These are phyloP conservation scores for Xiphophorus maculatus DNA, from an alignment of 2,113 vertebrate genomes.

Conservation along the genomic window DNA sequence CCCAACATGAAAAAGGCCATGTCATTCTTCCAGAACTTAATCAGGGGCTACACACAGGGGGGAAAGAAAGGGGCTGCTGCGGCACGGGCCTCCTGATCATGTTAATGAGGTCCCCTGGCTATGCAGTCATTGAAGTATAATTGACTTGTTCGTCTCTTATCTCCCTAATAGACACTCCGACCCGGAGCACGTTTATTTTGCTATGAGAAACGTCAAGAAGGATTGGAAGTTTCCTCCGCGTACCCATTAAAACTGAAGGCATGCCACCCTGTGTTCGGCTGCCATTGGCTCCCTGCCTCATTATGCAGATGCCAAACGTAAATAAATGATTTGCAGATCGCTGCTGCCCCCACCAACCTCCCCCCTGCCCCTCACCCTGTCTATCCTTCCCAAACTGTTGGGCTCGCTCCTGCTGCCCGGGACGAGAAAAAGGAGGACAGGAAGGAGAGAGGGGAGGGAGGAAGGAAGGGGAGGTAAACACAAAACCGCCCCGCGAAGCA, in stretches of 20 bases:
- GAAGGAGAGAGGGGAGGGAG: slow-evolving; percentile 43
- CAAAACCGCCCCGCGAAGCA: slow-evolving; percentile 40
- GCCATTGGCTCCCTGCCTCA: slow-evolving; percentile 88
- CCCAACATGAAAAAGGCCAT: slow-evolving; percentile 78
- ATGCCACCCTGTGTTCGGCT: slow-evolving; percentile 92
- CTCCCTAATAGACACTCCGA: slow-evolving; percentile 98
- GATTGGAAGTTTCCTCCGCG: slow-evolving; percentile 92
- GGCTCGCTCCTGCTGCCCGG: slow-evolving; percentile 32
- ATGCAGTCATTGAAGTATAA: slow-evolving; percentile 99
- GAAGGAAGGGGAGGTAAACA: slow-evolving; percentile 38
- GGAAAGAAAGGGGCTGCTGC: slow-evolving; percentile 85
- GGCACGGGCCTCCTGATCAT: slow-evolving; percentile 92
- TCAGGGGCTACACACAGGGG: slow-evolving; percentile 89
- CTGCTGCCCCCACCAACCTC: slow-evolving; percentile 52
- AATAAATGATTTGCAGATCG: slow-evolving; percentile 85
- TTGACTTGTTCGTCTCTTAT: slow-evolving; percentile 98
- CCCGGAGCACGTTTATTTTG: slow-evolving; percentile 92
- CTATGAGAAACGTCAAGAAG: slow-evolving; percentile 98
- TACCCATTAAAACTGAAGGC: slow-evolving; percentile 97
- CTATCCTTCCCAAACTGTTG: slow-evolving; percentile 50
- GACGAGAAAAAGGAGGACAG: slow-evolving; percentile 53
- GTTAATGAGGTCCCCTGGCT: slow-evolving; percentile 99
- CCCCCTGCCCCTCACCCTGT: slow-evolving; percentile 28
- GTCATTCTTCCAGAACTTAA: slow-evolving; percentile 95
- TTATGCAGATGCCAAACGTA: slow-evolving; percentile 94